A percentile compares a stretch with the other conserved stretches of the same genome.
These are phyloP conservation scores for Drosophila guanche DNA, from an alignment of 1,140 invertebrate species.

Conservation along the genomic window DNA sequence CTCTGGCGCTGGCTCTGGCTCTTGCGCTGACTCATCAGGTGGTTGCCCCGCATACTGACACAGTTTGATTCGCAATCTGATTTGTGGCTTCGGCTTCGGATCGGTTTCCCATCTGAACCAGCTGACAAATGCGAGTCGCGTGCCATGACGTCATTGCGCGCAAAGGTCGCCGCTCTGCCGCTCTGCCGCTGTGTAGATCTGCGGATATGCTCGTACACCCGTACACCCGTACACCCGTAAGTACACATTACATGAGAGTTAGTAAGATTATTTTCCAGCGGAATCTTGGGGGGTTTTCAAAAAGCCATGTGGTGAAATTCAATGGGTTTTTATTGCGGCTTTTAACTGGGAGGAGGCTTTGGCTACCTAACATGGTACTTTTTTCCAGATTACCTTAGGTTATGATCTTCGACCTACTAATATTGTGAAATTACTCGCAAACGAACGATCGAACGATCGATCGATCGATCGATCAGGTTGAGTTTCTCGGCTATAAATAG, in stretches of 20 bases:
- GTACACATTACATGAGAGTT: slow-evolving; percentile 2
- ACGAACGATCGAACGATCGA: too few relatives aligned
- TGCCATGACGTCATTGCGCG: slow-evolving; percentile 67
- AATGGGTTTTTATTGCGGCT: background rate
- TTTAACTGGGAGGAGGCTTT: background rate
- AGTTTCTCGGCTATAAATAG: slow-evolving; percentile 18
- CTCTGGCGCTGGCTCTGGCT: background rate
- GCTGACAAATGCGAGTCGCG: slow-evolving; percentile 58
- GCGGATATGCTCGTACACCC: too few relatives aligned
- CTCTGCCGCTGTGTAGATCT: background rate
- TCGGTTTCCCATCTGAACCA: slow-evolving; percentile 6
- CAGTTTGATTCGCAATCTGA: slow-evolving; percentile 36
- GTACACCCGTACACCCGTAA: too few relatives aligned
- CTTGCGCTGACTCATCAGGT: slow-evolving; percentile 44
- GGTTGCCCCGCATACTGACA: slow-evolving; percentile 55
- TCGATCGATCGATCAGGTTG: background rate
- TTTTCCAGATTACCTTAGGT: slow-evolving; percentile 55
- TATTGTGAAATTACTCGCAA: background rate
- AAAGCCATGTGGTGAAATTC: slow-evolving; percentile 36
- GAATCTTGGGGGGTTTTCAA: slow-evolving; percentile 33
- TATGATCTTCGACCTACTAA: slow-evolving; percentile 46
- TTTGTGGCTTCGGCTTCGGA: slow-evolving; percentile 28
- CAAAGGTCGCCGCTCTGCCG: background rate
- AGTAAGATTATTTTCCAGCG: background rate
- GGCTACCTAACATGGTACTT: slow-evolving; percentile 15